Base-by-base conservation (phyloP, 2,888 invertebrate species). In the Cheilosia pagana region DNA sequence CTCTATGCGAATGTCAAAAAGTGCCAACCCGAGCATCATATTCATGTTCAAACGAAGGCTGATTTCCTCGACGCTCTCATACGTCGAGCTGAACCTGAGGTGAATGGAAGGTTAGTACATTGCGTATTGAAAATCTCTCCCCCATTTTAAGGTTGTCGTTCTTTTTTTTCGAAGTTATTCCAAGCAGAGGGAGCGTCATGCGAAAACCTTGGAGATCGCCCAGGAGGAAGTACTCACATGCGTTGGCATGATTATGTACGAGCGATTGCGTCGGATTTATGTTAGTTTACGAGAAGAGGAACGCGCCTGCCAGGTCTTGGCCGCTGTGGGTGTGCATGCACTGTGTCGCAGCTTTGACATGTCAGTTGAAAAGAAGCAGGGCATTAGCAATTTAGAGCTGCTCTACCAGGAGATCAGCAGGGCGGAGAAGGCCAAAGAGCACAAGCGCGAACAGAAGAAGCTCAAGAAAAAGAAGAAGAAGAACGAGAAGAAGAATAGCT, bases 151-250 rank as follows among this genome's bases (percentile, higher is more conserved):
- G 43, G 45, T 25, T 45, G n/a, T n/a, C n/a, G n/a, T 25, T 16
- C 25, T 41, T 71, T 57, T 60, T 0, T n/a, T 31, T 83, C 82
- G 14, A 5, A 92, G 91, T 87, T 91, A 91, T 88, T 92, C 90
- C 35, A 95, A 96, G 90, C 95, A 96, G 87, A 94, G 98, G 83
- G 98, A 98, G 91, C 94, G 98, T 74, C 98, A 98, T 91, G 98
- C 98, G 7, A 98, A 98, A 92, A 98, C 98, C n/a, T 92, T 98
- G 88, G 98, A 98, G 93, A 97, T 98, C 87, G 98, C 98, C 88
- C 98, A 98, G 92, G 98, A 98, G 92, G 98, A 98, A 93, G 98
- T 98, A 74, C 93, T 98, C 87, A 98, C 98, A 10, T 98, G 98
- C 91, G 94, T 98, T 81, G 98, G 98, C 12, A 96, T 98, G 91